Base-by-base conservation (phyloP, 2,888 invertebrate genomes). In the Sturmia bella region DNA sequence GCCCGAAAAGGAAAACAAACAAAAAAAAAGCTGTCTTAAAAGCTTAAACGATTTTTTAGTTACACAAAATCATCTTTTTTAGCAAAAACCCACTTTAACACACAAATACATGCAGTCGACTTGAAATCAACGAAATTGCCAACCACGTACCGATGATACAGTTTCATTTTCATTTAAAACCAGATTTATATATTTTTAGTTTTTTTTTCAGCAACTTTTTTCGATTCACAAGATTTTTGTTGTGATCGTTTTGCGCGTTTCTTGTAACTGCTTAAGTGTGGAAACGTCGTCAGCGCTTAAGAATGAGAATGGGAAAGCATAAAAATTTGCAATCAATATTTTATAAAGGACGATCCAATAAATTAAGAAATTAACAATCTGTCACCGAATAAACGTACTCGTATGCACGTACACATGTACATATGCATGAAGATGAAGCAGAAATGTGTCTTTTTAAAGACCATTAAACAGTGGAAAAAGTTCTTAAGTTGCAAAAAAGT, bases 141-240 rank as follows among this genome's bases (percentile, higher is more conserved):
- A 61, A 32, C 11, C 48, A 21, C 50, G 66, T 69, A 32, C 68
- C 37, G 59, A 73, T 56, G 73, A 37, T 50, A 64, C 41, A 75
- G 80, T 75, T 80, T 80, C 80, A 52, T 75, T 80, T 80, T 80
- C 80, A 61, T 80, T 80, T 80, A 70, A 70, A 75, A 80, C 75
- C 80, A 76, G 75, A 80, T 64, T 80, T 80, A 52, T 57, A 54
- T 39, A 1, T 32, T 17, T 37, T 24, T 57, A 19, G 5, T 15
- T 27, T 72, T 39, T 52, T 27, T 27, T 27, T 27, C 27, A 27
- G 50, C 48, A 39, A 59, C 24, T 39, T 3, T 59, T n/a, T 56
- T 39, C 12, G 32, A 73, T 57, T 61, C 24, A 37, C 64, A 72
- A 57, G 61, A 24, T 68, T 61, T 74, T 37, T 1, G 17, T 41